Percentiles rank a stretch among this genome's conserved stretches.
phyloP scores from a whole-genome alignment of 2,888 invertebrate species.

The Ophioninae sp. region DNA sequence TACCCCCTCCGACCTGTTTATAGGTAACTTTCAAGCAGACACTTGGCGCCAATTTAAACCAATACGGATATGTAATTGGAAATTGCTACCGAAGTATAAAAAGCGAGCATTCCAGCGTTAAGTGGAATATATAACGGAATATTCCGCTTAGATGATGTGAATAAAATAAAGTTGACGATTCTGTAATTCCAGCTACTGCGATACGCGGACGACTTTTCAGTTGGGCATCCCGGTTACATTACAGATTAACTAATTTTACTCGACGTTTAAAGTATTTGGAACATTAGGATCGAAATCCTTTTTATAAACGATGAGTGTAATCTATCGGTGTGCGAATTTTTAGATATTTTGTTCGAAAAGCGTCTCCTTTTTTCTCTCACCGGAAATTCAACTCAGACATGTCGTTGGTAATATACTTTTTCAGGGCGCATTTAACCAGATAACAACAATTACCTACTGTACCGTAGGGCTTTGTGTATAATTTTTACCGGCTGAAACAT shows the following conservation, averaged over 20 bases:
- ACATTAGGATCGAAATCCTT: neutral
- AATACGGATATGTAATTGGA: too few relatives aligned
- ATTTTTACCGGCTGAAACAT: too few relatives aligned
- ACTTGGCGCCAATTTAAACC: too few relatives aligned
- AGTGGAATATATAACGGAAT: neutral
- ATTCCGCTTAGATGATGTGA: neutral
- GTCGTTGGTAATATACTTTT: neutral
- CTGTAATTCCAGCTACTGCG: neutral
- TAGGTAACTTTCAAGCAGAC: too few relatives aligned
- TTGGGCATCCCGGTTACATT: neutral
- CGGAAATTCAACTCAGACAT: neutral
- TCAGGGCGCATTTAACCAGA: neutral
- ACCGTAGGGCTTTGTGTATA: too few relatives aligned
- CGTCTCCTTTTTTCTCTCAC: neutral
- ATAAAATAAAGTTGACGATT: neutral
- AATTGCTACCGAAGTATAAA: neutral
- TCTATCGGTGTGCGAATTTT: neutral
- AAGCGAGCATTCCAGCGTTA: neutral
- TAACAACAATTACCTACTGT: neutral
- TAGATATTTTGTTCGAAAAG: neutral
- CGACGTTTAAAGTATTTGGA: neutral
- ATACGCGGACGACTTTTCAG: neutral
- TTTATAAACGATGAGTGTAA: neutral
- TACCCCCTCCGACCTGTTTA: too few relatives aligned
- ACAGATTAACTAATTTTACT: neutral